Conservation (phyloP, 2,113 vertebrate species). For the Poeciliopsis occidentalis region DNA sequence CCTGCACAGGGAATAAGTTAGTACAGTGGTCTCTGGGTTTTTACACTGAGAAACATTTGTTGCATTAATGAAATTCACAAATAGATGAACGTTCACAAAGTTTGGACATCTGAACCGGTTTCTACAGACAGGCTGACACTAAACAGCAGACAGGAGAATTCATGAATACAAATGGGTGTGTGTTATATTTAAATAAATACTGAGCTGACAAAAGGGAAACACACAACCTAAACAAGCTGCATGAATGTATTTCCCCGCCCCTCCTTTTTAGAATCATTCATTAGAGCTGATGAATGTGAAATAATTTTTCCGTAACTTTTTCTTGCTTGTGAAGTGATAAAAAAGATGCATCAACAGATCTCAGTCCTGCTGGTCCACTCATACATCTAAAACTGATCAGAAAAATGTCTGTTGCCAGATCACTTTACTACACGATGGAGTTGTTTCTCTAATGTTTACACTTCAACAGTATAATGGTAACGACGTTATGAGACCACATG, state of each 20-base stretch:
- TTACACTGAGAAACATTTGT: constrained; percentile 42
- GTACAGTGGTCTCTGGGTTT: constrained; percentile 61
- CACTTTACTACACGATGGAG: constrained; percentile 14
- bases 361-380: constrained; percentile 73
- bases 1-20: constrained; percentile 66
- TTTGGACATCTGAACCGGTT: constrained; percentile 31
- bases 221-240: constrained; percentile 21
- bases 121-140: constrained; percentile 21
- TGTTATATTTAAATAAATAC: constrained; percentile 36
- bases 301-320: neutral
- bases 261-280: constrained; percentile 1
- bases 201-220: neutral
- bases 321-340: constrained; percentile 9
- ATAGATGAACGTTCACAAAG: constrained; percentile 25
- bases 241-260: neutral
- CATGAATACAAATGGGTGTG: neutral
- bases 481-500: constrained; percentile 8
- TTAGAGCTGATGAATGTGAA: constrained; percentile 14
- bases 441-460: neutral
- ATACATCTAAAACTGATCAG: constrained; percentile 46
- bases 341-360: constrained; percentile 60
- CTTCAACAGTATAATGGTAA: constrained; percentile 11
- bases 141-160: neutral
- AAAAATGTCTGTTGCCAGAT: constrained; percentile 26
- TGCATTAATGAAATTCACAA: constrained; percentile 36